Percentiles rank a stretch among this genome's conserved stretches.
phyloP scores from a whole-genome alignment of 2,113 vertebrate species.

The Trogon surrucura region DNA sequence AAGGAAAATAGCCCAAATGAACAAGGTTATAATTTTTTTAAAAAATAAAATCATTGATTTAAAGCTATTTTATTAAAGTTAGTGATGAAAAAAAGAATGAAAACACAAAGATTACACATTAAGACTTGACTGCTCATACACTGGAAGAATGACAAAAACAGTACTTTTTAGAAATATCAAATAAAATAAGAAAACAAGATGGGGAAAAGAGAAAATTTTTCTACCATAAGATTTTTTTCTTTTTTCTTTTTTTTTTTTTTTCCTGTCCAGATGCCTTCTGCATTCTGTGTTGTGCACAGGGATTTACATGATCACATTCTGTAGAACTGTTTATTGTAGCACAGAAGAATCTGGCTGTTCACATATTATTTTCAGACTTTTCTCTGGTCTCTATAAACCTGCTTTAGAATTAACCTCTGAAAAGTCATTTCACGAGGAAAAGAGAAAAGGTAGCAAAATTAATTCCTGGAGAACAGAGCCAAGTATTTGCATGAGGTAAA shows the following conservation, averaged over 20 bases:
- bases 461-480: neutral
- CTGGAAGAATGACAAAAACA: neutral
- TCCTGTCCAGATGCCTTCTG: neutral
- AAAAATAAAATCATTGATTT: neutral
- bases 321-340: neutral
- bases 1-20: neutral
- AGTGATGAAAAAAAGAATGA: neutral
- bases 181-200: neutral
- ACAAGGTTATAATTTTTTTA: neutral
- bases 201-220: neutral
- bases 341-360: neutral
- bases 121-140: neutral
- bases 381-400: neutral
- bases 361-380: neutral
- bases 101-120: neutral
- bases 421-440: neutral
- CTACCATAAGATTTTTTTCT: neutral
- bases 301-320: neutral
- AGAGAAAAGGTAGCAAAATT: neutral
- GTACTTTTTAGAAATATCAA: neutral
- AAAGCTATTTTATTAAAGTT: neutral
- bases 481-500: slow-evolving; percentile 27
- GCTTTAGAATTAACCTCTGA: neutral
- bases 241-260: neutral
- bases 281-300: neutral